Conservation (phyloP, 2,797 vertebrate species). For the Centroberyx gerrardi region DNA sequence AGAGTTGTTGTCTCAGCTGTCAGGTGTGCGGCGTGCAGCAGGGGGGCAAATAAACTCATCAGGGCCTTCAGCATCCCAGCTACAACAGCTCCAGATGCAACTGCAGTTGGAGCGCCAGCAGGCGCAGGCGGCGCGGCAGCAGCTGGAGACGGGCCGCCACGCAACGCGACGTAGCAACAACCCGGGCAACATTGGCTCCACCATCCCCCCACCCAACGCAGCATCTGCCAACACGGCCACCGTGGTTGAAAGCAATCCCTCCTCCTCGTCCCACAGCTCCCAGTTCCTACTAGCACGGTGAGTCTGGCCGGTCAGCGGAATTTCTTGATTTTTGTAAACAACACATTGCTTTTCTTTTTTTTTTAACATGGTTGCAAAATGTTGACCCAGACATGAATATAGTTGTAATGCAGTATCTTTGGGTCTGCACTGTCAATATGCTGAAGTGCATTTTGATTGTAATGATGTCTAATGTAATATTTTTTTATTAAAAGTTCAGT, state of each 20-base stretch:
- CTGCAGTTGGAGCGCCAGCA: conserved; percentile 97
- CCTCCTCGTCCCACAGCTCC: conserved; percentile 91
- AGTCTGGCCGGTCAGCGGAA: conserved; percentile 13
- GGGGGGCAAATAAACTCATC: conserved; percentile 98
- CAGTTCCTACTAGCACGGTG: conserved; percentile 98
- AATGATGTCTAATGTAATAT: too few species aligned
- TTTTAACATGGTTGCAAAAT: too few species aligned
- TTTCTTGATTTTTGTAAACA: background rate
- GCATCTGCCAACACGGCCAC: conserved; percentile 85
- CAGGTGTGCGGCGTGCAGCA: conserved; percentile 95
- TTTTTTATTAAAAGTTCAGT: too few species aligned
- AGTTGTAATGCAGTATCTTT: too few species aligned
- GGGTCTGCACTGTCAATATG: too few species aligned
- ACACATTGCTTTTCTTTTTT: background rate
- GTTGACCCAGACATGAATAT: too few species aligned
- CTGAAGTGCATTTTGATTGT: too few species aligned
- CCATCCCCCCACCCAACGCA: conserved; percentile 89
- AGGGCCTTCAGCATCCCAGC: conserved; percentile 96
- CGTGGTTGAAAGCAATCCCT: conserved; percentile 90
- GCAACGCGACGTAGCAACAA: conserved; percentile 92
- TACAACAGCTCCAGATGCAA: conserved; percentile 99
- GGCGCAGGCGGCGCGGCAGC: conserved; percentile 96
- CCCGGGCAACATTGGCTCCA: conserved; percentile 90
- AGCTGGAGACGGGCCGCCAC: conserved; percentile 95
- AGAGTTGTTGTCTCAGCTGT: conserved; percentile 99